phyloP scores from a whole-genome alignment of 1,140 invertebrate species.

The Listronotus bonariensis region DNA sequence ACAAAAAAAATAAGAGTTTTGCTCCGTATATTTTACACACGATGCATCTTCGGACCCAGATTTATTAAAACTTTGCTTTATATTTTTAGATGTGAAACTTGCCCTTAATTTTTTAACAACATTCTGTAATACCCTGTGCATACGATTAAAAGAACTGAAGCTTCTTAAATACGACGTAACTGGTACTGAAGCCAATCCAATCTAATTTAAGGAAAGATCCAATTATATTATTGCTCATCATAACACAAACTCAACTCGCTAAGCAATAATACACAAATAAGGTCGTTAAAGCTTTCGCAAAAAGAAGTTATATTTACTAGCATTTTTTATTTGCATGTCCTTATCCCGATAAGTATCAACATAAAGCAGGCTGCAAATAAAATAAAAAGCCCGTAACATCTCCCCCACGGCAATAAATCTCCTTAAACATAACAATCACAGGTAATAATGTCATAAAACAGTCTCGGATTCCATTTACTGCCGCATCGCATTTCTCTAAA shows the following conservation, averaged over 20 bases:
- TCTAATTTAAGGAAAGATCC: background rate
- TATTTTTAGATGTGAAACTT: too few relatives aligned
- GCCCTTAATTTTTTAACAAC: too few relatives aligned
- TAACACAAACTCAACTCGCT: slow-evolving; percentile 15
- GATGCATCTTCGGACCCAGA: too few relatives aligned
- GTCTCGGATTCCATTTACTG: slow-evolving; percentile 49
- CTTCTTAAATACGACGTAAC: too few relatives aligned
- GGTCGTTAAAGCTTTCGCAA: slow-evolving; percentile 24
- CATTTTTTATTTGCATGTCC: slow-evolving; percentile 36
- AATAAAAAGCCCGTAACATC: slow-evolving; percentile 43
- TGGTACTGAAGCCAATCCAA: too few relatives aligned
- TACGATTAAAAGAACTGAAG: too few relatives aligned
- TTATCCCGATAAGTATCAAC: slow-evolving; percentile 36
- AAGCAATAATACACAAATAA: slow-evolving; percentile 10
- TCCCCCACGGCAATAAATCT: slow-evolving; percentile 49
- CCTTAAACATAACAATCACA: slow-evolving; percentile 54
- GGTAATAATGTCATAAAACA: slow-evolving; percentile 56
- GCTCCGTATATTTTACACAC: too few relatives aligned
- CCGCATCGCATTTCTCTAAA: slow-evolving; percentile 36
- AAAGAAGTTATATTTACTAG: slow-evolving; percentile 19
- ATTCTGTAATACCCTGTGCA: too few relatives aligned
- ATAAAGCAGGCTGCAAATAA: slow-evolving; percentile 34
- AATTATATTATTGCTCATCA: slow-evolving; percentile 22
- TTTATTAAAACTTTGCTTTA: too few relatives aligned
- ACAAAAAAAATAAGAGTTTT: too few relatives aligned